Evolutionary conservation across 2,888 invertebrate species (phyloP).

Genomic region (Agrotis segetum): DNA sequence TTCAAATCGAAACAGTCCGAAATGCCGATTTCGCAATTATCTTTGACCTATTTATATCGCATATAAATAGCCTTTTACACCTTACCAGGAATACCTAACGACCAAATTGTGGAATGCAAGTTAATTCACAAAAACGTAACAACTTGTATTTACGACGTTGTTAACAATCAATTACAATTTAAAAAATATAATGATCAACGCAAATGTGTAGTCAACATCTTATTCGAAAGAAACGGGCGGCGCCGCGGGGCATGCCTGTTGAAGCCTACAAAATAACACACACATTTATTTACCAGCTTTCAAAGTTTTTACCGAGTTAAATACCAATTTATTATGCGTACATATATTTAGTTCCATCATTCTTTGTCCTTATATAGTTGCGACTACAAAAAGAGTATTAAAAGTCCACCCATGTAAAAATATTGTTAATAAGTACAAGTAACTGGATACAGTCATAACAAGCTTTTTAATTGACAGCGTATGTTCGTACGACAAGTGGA

Average conservation of each 20-base stretch:
- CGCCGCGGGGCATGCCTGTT: constrained; percentile 34
- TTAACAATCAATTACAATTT: constrained; percentile 51
- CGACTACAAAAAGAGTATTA: constrained; percentile 30
- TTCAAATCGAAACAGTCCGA: background rate
- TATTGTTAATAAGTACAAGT: constrained; percentile 39
- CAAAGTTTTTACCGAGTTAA: constrained; percentile 53
- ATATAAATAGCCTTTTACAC: background rate
- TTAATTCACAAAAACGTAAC: constrained; percentile 25
- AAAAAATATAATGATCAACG: constrained; percentile 37
- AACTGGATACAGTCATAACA: constrained; percentile 41
- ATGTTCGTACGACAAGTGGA: constrained; percentile 11
- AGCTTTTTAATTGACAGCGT: constrained; percentile 55
- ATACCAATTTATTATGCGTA: constrained; percentile 57
- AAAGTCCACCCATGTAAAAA: constrained; percentile 36
- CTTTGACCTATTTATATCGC: background rate
- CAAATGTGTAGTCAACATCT: constrained; percentile 38
- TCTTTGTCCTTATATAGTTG: constrained; percentile 47
- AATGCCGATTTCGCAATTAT: background rate
- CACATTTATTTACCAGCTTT: constrained; percentile 34
- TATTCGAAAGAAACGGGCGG: constrained; percentile 41
- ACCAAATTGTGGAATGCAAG: constrained; percentile 19
- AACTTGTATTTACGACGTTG: constrained; percentile 30
- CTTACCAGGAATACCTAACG: background rate
- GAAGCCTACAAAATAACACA: constrained; percentile 43
- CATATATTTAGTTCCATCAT: constrained; percentile 47